Conservation (phyloP, 2,888 invertebrate species). For the Caenorhabditis angaria region DNA sequence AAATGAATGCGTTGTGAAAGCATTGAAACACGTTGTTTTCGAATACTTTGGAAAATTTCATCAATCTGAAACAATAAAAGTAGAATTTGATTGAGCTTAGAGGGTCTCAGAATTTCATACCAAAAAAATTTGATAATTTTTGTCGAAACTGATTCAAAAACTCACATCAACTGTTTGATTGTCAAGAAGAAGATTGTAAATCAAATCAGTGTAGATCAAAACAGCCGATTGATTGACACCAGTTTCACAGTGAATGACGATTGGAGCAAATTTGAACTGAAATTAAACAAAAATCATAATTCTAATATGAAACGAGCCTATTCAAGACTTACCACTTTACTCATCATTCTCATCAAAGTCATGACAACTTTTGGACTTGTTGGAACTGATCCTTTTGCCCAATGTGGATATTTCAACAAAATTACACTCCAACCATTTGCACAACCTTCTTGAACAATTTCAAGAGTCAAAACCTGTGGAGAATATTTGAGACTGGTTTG, state of each 20-base stretch:
- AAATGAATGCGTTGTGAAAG: neutral
- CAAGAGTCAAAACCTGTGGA: neutral
- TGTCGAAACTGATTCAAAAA: too few relatives aligned
- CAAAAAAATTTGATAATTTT: too few relatives aligned
- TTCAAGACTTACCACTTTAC: conserved; percentile 1
- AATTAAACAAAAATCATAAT: neutral
- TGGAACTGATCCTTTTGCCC: neutral
- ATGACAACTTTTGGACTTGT: neutral
- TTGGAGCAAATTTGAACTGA: neutral
- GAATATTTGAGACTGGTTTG: neutral
- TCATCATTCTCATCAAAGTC: neutral
- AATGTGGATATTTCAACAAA: neutral
- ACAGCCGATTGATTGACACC: neutral
- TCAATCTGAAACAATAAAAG: neutral
- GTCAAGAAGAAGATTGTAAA: neutral
- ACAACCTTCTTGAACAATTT: neutral
- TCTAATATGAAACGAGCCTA: neutral
- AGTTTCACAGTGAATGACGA: neutral
- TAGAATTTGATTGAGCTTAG: neutral
- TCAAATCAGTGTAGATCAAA: neutral
- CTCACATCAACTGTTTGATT: neutral
- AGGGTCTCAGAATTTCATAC: too few relatives aligned
- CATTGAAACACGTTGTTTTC: neutral
- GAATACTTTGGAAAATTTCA: neutral
- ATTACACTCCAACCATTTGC: neutral